Evolutionary conservation across 1,140 invertebrate genomes (phyloP), one percentile per base, ranked within the genome.

Genomic region (Trinorchestia longiramus): DNA sequence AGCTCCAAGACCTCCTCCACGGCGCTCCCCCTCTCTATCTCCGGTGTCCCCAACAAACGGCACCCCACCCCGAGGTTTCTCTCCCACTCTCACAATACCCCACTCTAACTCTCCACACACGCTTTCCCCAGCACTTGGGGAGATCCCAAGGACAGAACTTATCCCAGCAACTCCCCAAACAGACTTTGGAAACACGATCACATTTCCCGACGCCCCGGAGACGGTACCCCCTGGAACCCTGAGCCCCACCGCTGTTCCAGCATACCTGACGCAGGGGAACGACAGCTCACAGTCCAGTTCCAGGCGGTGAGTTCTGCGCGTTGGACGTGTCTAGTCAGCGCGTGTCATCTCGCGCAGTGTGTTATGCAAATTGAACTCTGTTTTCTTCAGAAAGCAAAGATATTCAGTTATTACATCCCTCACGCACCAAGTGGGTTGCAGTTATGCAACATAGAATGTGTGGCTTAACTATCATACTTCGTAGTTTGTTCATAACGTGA

Each of bases 151-250:
- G 36, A 94, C 92, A 45, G 92, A 44, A 11, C 92, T 94, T n/a
- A 94, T 94, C 92, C 92, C 92, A 8, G 92, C 92, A 43, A 94
- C 92, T 8, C 92, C 92, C 43, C 92, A 94, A 43, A 94, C 92
- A 36, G 92, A 94, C 47, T 94, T 94, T 47, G 92, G 92, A 19
- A 36, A 94, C 40, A 94, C 6, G 44, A 42, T 94, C 19, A 94
- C 41, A 40, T 94, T 94, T 47, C 92, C 92, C 40, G 40, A 40
- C 43, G 43, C 43, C 0, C 92, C 92, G 8, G 43, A 4, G 43
- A 43, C 90, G 41, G 44, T 1, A 0, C 15, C 43, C 19, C 43
- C 44, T 0, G 43, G 43, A 23, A n/a, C 43, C 8, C 88, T 91
- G 6, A 94, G 44, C 44, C 43, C 92, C 23, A 23, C 88, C 41